Base-by-base conservation (phyloP, 2,113 vertebrate genomes). In the Stomatorhinus ivindoensis region DNA sequence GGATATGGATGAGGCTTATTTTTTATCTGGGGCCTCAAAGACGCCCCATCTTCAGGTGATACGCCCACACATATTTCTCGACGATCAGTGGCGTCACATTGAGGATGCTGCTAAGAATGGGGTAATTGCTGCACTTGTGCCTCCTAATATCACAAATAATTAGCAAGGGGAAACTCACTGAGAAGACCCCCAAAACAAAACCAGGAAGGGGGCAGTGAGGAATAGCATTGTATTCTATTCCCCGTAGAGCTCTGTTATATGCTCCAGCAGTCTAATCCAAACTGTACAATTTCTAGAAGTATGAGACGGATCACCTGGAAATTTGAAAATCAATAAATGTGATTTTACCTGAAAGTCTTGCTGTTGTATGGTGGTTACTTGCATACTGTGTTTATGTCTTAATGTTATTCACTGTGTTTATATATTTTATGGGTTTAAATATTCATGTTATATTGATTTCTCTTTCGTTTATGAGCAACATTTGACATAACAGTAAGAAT, bases 1-100 rank as follows among this genome's bases (percentile, higher is more conserved):
- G 92, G 98, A 98, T 92, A 95, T 99, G 4, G 98, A 99, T 1
- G 98, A 99, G 93, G 98, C 98, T 3, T 97, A 98, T 82, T 99
- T 99, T 92, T 95, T 99, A 31, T 98, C 97, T 0, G 98, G 98
- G 76, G 98, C 98, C 83, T 97, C 98, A 0, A 99, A 99, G 93
- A 97, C 97, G 76, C 98, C 98, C 0, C 93, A 99, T 88, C 94
- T 99, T 91, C 93, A 96, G 93, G 99, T 98, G 93, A 99, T 99
- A 51, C 94, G 91, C 3, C 98, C 98, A 0, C 98, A 99, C 48
- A 50, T 50, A 13, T 51, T 17, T 51, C 17, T 51, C 0, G 50
- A 51, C 50, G 50, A 51, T 3, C 3, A 51, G 13, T 51, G 0
- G 50, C 0, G 3, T 17, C 50, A 51, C 50, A 51, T 4, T 15